phyloP scores from a whole-genome alignment of 30 jellyfish, hydroid and myxozoan genomes.

The Hydractinia symbiolongicarpus region DNA sequence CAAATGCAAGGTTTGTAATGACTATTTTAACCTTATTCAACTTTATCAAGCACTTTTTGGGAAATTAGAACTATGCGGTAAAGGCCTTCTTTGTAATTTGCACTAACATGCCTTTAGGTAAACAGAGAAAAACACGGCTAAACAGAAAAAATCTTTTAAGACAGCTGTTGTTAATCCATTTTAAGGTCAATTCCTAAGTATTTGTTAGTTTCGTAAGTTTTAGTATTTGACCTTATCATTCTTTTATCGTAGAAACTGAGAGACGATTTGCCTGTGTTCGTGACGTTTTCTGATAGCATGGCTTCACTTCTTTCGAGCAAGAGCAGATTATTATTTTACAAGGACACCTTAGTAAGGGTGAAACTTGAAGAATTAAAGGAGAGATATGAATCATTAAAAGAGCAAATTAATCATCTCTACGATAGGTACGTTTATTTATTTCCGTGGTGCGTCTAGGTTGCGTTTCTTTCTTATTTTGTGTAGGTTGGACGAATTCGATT shows the following conservation, averaged over 20 bases:
- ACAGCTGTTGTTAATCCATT: too few relatives aligned
- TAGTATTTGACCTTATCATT: background rate
- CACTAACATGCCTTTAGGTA: too few relatives aligned
- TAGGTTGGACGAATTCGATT: background rate
- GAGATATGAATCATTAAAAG: conserved; percentile 16
- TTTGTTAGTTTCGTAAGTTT: background rate
- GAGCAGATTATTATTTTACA: background rate
- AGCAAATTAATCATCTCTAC: conserved; percentile 7
- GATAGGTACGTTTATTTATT: background rate
- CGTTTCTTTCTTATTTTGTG: background rate
- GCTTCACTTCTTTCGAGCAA: conserved; percentile 11
- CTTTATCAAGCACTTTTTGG: too few relatives aligned
- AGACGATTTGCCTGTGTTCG: conserved; percentile 34
- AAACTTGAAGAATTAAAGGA: conserved; percentile 4
- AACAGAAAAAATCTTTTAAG: too few relatives aligned
- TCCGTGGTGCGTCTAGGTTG: background rate
- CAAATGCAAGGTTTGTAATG: too few relatives aligned
- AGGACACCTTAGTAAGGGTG: conserved; percentile 4
- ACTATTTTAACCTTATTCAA: too few relatives aligned
- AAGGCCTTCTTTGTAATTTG: too few relatives aligned
- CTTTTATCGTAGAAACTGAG: conserved; percentile 23
- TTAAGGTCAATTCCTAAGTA: too few relatives aligned
- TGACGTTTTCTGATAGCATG: conserved; percentile 33
- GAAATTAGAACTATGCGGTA: too few relatives aligned
- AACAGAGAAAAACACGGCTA: too few relatives aligned